Conservation (phyloP, 2,888 invertebrate genomes). For the Eledone cirrhosa region DNA sequence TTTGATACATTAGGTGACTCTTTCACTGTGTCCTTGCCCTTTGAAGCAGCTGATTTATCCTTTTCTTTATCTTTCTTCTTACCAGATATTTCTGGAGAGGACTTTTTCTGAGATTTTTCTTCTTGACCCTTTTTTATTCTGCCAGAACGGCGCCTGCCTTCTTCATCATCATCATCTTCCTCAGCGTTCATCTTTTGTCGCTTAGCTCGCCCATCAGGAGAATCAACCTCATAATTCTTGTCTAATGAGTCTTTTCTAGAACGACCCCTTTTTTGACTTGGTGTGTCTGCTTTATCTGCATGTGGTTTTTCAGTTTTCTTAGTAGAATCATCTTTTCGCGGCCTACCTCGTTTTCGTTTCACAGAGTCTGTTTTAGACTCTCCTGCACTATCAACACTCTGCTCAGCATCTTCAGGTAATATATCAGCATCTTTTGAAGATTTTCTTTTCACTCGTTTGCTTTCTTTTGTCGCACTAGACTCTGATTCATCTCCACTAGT, state of each 20-base stretch:
- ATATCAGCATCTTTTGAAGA: neutral
- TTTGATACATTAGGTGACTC: constrained; percentile 16
- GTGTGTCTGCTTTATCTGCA: neutral
- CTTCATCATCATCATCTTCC: constrained; percentile 25
- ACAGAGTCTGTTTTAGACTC: constrained; percentile 4
- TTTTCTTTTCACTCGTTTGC: constrained; percentile 1
- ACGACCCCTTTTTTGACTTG: constrained; percentile 33
- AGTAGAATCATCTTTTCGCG: constrained; percentile 15
- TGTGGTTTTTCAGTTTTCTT: constrained; percentile 27
- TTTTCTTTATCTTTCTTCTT: constrained; percentile 27
- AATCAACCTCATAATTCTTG: constrained; percentile 31
- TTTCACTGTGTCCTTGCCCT: neutral
- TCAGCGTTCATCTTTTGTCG: constrained; percentile 21
- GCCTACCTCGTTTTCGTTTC: constrained; percentile 29
- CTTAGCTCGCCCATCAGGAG: constrained; percentile 14
- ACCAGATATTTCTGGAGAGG: constrained; percentile 9
- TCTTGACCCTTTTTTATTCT: constrained; percentile 17
- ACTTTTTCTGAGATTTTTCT: constrained; percentile 2
- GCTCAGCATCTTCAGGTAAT: neutral
- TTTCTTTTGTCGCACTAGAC: constrained; percentile 19
- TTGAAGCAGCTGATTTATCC: constrained; percentile 10
- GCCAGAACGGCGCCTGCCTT: constrained; percentile 24
- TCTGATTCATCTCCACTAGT: constrained; percentile 10
- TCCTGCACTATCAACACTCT: constrained; percentile 8
- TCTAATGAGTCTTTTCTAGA: constrained; percentile 37